Percentiles rank a stretch among this genome's conserved stretches.
Evolutionary conservation across 2,888 invertebrate species (phyloP).

Genomic region (Andrena chrysosceles): DNA sequence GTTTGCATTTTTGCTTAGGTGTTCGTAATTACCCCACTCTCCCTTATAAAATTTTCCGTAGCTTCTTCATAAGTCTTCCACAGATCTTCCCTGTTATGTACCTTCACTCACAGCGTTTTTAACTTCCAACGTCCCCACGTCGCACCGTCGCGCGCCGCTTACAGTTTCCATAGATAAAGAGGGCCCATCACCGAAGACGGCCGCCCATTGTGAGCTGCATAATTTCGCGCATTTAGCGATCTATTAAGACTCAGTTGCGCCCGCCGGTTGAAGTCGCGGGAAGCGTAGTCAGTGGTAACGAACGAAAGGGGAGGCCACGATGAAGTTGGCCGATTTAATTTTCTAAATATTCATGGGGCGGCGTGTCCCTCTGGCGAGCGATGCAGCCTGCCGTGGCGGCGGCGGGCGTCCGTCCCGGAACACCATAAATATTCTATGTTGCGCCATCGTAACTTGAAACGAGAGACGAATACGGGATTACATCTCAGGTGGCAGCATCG

Average conservation of each 20-base stretch:
- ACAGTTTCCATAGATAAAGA: background rate
- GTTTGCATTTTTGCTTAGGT: too few species aligned
- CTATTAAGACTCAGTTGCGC: slow-evolving; percentile 20
- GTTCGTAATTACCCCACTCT: too few species aligned
- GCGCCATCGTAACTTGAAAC: slow-evolving; percentile 65
- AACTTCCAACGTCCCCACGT: background rate
- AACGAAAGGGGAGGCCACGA: slow-evolving; percentile 10
- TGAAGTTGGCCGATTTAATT: slow-evolving; percentile 70
- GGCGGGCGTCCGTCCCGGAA: slow-evolving; percentile 16
- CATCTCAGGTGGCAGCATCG: slow-evolving; percentile 56
- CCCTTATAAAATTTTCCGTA: too few species aligned
- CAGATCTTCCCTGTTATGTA: too few species aligned
- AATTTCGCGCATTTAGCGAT: slow-evolving; percentile 11
- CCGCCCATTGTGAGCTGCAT: background rate
- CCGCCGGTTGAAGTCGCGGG: background rate
- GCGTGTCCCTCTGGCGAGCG: slow-evolving; percentile 54
- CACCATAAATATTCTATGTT: slow-evolving; percentile 72
- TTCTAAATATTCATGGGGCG: slow-evolving; percentile 70
- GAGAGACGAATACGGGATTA: slow-evolving; percentile 61
- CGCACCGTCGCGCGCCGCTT: background rate
- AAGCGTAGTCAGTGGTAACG: slow-evolving; percentile 1
- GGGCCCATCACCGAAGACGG: background rate
- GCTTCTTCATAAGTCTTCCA: too few species aligned
- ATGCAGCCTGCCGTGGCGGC: slow-evolving; percentile 24
- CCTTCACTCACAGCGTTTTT: background rate